Percentiles rank a stretch among this genome's conserved stretches.
Evolutionary conservation across 2,888 invertebrate species (phyloP).

Genomic region (Oscheius sp.): DNA sequence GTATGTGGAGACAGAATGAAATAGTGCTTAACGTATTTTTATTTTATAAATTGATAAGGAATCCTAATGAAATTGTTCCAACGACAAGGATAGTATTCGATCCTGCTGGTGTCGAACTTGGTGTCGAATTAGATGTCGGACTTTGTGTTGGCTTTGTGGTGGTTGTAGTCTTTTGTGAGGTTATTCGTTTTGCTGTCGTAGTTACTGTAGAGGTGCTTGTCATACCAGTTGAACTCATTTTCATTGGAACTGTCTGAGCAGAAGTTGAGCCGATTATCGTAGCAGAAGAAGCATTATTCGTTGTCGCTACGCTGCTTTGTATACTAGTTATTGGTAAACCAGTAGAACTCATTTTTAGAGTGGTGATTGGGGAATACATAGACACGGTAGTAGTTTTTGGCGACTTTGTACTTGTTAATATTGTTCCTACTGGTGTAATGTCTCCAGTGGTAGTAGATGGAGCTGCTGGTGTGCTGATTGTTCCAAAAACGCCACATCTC

Average conservation of each 20-base stretch:
- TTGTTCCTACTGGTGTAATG: background rate
- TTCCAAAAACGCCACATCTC: background rate
- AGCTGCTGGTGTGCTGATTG: background rate
- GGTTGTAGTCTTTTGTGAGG: background rate
- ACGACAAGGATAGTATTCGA: background rate
- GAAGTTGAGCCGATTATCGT: too few relatives aligned
- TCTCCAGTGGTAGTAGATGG: background rate
- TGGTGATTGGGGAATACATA: background rate
- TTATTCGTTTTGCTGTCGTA: background rate
- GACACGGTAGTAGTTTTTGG: background rate
- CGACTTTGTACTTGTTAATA: constrained; percentile 1
- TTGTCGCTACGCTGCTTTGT: too few relatives aligned
- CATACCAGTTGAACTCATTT: too few relatives aligned
- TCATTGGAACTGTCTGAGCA: too few relatives aligned
- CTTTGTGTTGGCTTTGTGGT: background rate
- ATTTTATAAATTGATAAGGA: too few relatives aligned
- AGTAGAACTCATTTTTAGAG: too few relatives aligned
- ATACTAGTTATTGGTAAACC: too few relatives aligned
- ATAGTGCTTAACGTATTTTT: too few relatives aligned
- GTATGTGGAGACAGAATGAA: too few relatives aligned
- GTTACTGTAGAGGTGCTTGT: background rate
- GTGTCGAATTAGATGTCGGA: background rate
- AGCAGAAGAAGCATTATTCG: too few relatives aligned
- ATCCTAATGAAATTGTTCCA: too few relatives aligned
- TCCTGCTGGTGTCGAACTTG: background rate